These are phyloP conservation scores for Pelodiscus sinensis DNA, from an alignment of 2,113 vertebrate species.

Conservation along the genomic window DNA sequence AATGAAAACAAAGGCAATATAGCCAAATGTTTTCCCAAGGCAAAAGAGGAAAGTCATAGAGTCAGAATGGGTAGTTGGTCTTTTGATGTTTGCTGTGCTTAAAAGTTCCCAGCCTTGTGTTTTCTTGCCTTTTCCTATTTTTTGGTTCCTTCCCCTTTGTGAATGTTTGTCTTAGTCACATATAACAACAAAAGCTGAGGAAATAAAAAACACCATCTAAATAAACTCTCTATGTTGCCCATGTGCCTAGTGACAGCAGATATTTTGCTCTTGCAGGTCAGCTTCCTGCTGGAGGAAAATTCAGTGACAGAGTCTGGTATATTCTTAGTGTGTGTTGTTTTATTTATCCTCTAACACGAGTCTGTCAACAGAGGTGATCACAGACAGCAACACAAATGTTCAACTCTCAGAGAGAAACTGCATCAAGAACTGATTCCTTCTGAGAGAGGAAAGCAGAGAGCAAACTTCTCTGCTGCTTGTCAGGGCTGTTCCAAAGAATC, in stretches of 20 bases:
- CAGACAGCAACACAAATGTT: neutral
- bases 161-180: neutral
- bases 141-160: neutral
- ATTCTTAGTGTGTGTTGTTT: neutral
- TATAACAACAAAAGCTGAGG: neutral
- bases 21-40: neutral
- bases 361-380: neutral
- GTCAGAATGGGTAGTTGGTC: neutral
- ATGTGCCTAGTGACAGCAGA: neutral
- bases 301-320: rapidly evolving
- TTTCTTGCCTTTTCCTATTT: neutral
- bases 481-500: neutral
- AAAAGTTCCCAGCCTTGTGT: neutral
- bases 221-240: neutral
- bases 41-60: neutral
- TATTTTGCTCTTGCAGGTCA: neutral
- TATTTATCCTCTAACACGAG: neutral
- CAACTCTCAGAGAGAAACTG: neutral
- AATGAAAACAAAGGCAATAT: neutral
- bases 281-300: neutral
- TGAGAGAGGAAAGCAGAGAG: neutral
- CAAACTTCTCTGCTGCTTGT: neutral
- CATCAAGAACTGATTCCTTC: neutral
- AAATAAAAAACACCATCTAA: neutral
- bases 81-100: neutral